Evolutionary conservation across 2,888 invertebrate genomes (phyloP).

Genomic region (Oeneis ivallda): DNA sequence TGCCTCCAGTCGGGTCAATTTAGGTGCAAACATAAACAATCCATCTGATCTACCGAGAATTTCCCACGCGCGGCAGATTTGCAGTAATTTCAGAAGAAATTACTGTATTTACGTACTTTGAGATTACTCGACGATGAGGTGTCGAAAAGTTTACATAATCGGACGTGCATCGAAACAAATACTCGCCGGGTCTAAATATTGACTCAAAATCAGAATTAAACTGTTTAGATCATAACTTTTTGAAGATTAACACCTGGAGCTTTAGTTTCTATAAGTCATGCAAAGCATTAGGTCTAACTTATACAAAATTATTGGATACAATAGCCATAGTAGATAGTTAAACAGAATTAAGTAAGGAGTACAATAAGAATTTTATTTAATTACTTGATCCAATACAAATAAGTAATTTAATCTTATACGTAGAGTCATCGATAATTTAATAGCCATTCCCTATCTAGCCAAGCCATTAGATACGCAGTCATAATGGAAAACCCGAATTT

Average conservation of each 20-base stretch:
- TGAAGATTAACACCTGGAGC: background rate
- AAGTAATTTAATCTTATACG: too few relatives aligned
- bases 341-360: too few relatives aligned
- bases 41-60: conserved; percentile 30
- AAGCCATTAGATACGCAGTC: background rate
- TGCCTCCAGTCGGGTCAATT: conserved; percentile 28
- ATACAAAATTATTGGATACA: too few relatives aligned
- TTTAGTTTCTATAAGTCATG: background rate
- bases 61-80: conserved; percentile 34
- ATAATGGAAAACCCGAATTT: conserved; percentile 1
- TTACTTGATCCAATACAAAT: too few relatives aligned
- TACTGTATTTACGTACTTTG: conserved; percentile 10
- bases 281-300: too few relatives aligned
- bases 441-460: background rate
- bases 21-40: conserved; percentile 35
- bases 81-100: conserved; percentile 22
- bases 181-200: background rate
- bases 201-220: background rate
- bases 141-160: conserved; percentile 5
- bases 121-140: conserved; percentile 6
- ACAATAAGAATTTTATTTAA: too few relatives aligned
- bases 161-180: conserved; percentile 6
- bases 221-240: background rate
- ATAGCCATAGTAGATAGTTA: too few relatives aligned
- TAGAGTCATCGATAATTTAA: background rate